These are phyloP conservation scores for Muntiacus muntjak DNA, from an alignment of 2,113 vertebrate genomes.

Conservation along the genomic window DNA sequence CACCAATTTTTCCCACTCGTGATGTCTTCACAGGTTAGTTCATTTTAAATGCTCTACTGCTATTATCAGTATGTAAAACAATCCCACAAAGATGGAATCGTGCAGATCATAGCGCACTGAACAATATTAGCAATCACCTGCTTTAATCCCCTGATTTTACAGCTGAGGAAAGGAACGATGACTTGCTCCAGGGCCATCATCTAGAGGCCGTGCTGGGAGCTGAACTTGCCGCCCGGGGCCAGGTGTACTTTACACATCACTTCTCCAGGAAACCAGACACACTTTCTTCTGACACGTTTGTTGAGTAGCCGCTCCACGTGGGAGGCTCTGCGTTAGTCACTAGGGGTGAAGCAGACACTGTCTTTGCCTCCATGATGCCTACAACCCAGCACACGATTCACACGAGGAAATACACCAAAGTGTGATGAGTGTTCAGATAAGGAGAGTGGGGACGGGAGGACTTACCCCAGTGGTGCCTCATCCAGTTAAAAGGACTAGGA, in stretches of 20 bases:
- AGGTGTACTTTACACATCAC: background rate
- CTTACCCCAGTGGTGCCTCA: background rate
- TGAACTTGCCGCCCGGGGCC: background rate
- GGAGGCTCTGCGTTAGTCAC: background rate
- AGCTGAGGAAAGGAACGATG: background rate
- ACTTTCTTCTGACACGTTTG: background rate
- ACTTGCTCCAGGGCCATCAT: background rate
- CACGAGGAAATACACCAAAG: rapidly evolving
- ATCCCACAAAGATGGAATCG: background rate
- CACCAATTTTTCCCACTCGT: background rate
- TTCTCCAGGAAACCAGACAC: background rate
- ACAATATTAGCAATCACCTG: background rate
- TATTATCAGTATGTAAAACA: background rate
- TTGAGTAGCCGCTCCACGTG: background rate
- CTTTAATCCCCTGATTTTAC: background rate
- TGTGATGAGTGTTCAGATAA: background rate
- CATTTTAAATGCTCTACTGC: slow-evolving; percentile 15
- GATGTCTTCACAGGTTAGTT: background rate
- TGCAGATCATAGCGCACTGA: background rate
- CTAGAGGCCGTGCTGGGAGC: background rate
- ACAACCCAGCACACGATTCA: background rate
- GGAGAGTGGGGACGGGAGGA: rapidly evolving
- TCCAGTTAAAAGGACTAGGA: background rate
- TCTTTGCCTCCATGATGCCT: background rate
- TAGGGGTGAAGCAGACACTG: background rate